Evolutionary conservation across 1,140 invertebrate genomes (phyloP), one percentile per base, ranked within the genome.

Genomic region (Saxidomus purpurata): DNA sequence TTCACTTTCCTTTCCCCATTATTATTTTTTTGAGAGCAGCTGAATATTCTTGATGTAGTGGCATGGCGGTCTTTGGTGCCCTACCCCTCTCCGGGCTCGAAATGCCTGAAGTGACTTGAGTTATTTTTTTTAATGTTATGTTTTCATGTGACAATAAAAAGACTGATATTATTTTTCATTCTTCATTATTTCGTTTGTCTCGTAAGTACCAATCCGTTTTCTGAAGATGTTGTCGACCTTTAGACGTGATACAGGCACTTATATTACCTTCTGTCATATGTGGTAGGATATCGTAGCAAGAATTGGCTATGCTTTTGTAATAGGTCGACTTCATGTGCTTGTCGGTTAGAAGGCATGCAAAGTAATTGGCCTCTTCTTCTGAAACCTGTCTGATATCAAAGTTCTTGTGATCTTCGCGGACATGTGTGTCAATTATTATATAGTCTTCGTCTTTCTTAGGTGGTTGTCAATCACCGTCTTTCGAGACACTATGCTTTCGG

Each of bases 171-270:
- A n/a, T n/a, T n/a, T n/a, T n/a, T n/a, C n/a, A n/a, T n/a, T n/a
- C n/a, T n/a, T n/a, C n/a, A n/a, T n/a, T n/a, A n/a, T n/a, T n/a
- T 43, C 31, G 4, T 4, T 36, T 13, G 4, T 69, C 31, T 69
- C 11, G 3, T 31, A 69, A 36, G 28, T 69, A 34, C 36, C 31
- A 34, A 31, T 4, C 67, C n/a, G 36, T 38, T 15, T 38, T 69
- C 67, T 69, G 67, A 69, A 69, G 11, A 69, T 69, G 13, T 69
- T 69, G 67, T 13, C 67, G 67, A 38, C 67, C 67, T 19, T 13
- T 38, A 69, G 67, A 69, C 6, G 43, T 43, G 15, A 43, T 43
- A 15, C 43, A 43, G 15, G 67, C 67, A 31, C 67, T 69, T 8
- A 69, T 19, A 15, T 69, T 69, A 1, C 67, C 11, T 11, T 69